Evolutionary conservation across 2,797 vertebrate genomes (phyloP).

Genomic region (Peromyscus aztecus): DNA sequence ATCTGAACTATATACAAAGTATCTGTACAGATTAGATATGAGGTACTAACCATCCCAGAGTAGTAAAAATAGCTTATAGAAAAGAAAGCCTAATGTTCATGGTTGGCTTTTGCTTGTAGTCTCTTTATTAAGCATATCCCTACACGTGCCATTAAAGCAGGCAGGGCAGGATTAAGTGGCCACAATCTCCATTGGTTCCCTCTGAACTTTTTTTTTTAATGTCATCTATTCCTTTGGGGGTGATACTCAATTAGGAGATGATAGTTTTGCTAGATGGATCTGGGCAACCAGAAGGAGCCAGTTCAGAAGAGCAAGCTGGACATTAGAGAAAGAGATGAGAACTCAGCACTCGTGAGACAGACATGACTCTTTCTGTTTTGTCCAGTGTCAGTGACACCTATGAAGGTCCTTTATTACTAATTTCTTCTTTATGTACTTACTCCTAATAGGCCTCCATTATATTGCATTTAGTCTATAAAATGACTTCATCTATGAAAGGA

Average conservation of each 20-base stretch:
- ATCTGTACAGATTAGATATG: neutral
- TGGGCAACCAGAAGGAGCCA: neutral
- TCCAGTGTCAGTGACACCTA: neutral
- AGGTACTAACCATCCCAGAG: neutral
- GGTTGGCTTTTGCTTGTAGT: neutral
- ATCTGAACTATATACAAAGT: slow-evolving; percentile 10
- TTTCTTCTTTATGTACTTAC: slow-evolving; percentile 30
- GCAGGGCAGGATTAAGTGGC: neutral
- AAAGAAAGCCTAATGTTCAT: slow-evolving; percentile 37
- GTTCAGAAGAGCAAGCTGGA: neutral
- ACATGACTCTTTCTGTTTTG: neutral
- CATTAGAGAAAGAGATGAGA: neutral
- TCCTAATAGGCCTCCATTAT: neutral
- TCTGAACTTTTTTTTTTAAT: neutral
- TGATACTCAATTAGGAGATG: slow-evolving; percentile 4
- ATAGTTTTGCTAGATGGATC: neutral
- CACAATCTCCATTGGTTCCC: neutral
- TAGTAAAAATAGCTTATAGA: neutral
- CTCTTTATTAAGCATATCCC: neutral
- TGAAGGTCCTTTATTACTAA: neutral
- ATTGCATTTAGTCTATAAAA: neutral
- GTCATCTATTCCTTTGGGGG: neutral
- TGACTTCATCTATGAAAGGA: neutral
- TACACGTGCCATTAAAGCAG: neutral
- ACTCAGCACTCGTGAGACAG: neutral